Base-by-base conservation (phyloP, 2,888 invertebrate species). In the Coelinius sp. region DNA sequence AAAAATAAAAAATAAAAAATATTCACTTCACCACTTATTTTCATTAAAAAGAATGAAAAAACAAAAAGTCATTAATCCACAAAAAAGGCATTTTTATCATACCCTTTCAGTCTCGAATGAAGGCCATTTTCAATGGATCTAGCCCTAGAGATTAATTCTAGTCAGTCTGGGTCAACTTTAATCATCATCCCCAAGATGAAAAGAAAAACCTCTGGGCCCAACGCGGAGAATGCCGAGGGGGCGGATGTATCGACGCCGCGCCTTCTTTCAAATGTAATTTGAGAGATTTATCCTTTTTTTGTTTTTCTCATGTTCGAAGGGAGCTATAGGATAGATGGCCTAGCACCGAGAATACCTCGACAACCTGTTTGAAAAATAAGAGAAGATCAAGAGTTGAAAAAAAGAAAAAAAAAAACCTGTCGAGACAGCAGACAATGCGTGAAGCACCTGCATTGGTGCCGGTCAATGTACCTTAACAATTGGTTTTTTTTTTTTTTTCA, bases 331-430 rank as follows among this genome's bases (percentile, higher is more conserved):
- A 69, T 35, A 67, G 67, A 59, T 70, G 68, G 67, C 72, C 38
- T 27, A 62, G 53, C 22, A 59, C 64, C 46, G n/a, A 65, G 70
- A 62, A 71, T 73, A 63, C 68, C 66, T 41, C 17, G 17, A 62
- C 73, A 77, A 76, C 77, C 76, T 76, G 76, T 77, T 77, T 73
- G 64, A 62, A 68, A 56, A 68, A 12, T 59, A 63, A 63, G 27
- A 22, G 24, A 41, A 62, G 38, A 24, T 14, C 20, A 25, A 56
- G 17, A 49, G 46, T 20, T 17, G 17, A 65, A 22, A 35, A 52
- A 49, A 25, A 8, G 8, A 31, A 31, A 65, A 67, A 68, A 75
- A 72, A 68, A 72, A 65, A 73, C 73, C 68, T 73, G 77, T 71
- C 73, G 52, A 59, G 35, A 62, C 63, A 7, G 41, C 31, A 41